phyloP scores from a whole-genome alignment of 2,797 vertebrate genomes.

The Falco biarmicus region DNA sequence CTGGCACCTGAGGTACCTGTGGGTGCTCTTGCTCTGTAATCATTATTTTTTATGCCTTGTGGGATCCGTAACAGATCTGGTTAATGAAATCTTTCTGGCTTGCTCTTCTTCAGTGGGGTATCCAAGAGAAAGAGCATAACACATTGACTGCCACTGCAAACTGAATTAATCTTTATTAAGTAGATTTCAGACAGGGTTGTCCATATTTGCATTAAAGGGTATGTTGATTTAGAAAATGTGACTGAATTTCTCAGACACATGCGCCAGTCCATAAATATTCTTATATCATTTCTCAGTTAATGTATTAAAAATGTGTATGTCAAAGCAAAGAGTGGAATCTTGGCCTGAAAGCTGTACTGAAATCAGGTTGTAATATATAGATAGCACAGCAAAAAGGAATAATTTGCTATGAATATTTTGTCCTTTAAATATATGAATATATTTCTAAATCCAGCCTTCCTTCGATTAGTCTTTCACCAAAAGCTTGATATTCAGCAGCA shows the following conservation, averaged over 20 bases:
- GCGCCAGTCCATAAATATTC: not conserved
- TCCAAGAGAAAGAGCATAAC: not conserved
- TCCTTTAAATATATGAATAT: not conserved
- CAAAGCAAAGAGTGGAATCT: not conserved
- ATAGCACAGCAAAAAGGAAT: not conserved
- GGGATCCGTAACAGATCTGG: not conserved
- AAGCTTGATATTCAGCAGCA: not conserved
- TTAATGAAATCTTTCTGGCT: not conserved
- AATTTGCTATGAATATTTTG: not conserved
- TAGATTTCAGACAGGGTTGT: not conserved
- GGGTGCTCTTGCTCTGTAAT: not conserved
- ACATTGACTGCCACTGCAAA: not conserved
- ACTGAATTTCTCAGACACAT: not conserved
- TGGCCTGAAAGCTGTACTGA: not conserved
- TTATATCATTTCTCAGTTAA: not conserved
- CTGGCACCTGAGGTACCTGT: not conserved
- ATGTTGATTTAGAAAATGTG: not conserved
- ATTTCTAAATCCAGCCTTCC: not conserved
- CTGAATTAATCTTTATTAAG: not conserved
- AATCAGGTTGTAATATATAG: not conserved
- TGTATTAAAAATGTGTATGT: not conserved
- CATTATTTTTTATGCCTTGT: not conserved
- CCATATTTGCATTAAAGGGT: not conserved
- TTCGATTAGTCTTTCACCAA: not conserved
- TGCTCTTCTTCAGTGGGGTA: not conserved